These are phyloP conservation scores for Ceyx melanurus DNA, from an alignment of 2,113 vertebrate species.

Conservation along the genomic window DNA sequence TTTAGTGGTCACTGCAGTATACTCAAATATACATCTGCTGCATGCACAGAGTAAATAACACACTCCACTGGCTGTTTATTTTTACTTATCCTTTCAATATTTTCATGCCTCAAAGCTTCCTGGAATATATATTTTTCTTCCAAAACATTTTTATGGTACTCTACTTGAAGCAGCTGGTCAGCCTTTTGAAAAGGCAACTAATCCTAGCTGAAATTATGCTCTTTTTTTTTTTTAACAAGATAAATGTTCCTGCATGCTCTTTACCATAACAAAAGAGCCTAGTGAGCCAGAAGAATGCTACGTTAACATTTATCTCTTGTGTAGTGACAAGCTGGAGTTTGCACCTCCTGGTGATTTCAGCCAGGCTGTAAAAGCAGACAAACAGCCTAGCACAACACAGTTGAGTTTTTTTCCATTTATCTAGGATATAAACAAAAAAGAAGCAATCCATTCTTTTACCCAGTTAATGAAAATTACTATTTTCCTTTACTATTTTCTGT, in stretches of 20 bases:
- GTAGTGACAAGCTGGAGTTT: not conserved
- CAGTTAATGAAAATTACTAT: not conserved
- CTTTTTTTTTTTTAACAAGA: not conserved
- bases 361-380: not conserved
- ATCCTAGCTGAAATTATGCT: not conserved
- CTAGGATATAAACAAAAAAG: not conserved
- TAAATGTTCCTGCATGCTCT: not conserved
- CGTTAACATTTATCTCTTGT: not conserved
- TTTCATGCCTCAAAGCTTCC: not conserved
- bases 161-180: not conserved
- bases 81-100: not conserved
- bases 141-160: not conserved
- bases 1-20: not conserved
- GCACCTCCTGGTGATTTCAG: not conserved
- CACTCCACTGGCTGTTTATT: not conserved
- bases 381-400: not conserved
- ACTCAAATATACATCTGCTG: not conserved
- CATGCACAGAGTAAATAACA: not conserved
- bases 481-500: not conserved
- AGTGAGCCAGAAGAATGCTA: not conserved
- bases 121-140: not conserved
- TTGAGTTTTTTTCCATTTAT: not conserved
- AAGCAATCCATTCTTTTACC: not conserved
- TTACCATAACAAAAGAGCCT: not conserved
- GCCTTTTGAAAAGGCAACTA: conserved; percentile 2